Base-by-base conservation (phyloP, 2,113 vertebrate genomes). In the Microcebus ravelobensis region DNA sequence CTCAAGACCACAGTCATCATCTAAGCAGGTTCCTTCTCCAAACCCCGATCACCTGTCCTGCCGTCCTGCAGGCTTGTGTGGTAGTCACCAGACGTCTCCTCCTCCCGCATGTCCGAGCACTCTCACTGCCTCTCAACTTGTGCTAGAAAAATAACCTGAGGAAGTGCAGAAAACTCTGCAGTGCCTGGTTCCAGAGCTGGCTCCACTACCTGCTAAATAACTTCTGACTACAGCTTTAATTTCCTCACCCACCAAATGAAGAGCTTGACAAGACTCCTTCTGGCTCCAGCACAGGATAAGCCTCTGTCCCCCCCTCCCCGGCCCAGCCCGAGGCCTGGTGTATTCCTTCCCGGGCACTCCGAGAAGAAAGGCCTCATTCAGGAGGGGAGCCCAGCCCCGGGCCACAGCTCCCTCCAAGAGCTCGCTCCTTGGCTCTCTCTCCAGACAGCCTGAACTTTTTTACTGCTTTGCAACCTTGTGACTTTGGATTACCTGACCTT, bases 401-500 rank as follows among this genome's bases (percentile, higher is more conserved):
- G 50, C 18, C 2, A 76, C 4, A 0, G 50, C 70, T 90, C 90
- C 70, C 76, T 70, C 61, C 61, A 68, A 42, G 77, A 2, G 5
- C 70, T 82, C 90, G 5, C 70, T 77, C 90, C 86, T 45, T 87
- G 90, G 96, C 89, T 45, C 84, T 82, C 68, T 90, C 50, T 84
- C 81, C 84, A 96, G 84, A 57, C 36, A 36, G 93, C 76, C 77
- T 95, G 90, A 95, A 96, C 95, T 84, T 94, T 84, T 94, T 7
- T 29, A 84, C 68, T 87, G 93, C 50, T 63, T 63, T 70, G 84
- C 71, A 79, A 77, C 91, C 93, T 96, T 74, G 74, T 87, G 94
- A 96, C 85, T 94, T 23, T 86, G 86, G 88, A 91, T 87, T 92
- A 92, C 91, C 91, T 94, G 96, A 95, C 96, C 91, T 95, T 94